phyloP scores from a whole-genome alignment of 2,113 vertebrate genomes.

The Urocitellus parryii region DNA sequence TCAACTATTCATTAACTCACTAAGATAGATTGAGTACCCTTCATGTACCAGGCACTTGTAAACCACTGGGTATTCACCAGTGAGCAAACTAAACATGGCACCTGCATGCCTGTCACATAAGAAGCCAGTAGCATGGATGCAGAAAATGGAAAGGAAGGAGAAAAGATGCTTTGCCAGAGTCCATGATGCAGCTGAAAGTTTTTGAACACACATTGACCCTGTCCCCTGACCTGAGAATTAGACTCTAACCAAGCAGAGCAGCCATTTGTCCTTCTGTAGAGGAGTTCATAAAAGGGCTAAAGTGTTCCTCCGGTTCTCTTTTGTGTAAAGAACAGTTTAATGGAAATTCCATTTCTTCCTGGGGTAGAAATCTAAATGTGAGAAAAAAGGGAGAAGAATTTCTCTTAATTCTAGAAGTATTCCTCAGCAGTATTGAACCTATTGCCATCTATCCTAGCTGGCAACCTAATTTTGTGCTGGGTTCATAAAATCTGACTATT shows the following conservation, averaged over 20 bases:
- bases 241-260: background rate
- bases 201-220: background rate
- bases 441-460: too few relatives aligned
- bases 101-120: background rate
- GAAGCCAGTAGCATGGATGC: background rate
- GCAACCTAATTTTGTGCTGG: too few relatives aligned
- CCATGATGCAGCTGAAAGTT: too few relatives aligned
- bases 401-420: background rate
- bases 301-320: background rate
- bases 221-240: background rate
- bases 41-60: background rate
- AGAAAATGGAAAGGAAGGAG: background rate
- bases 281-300: background rate
- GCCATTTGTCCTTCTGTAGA: background rate
- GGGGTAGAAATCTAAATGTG: background rate
- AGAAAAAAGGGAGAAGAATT: background rate
- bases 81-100: background rate
- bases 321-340: background rate
- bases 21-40: background rate
- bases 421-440: background rate
- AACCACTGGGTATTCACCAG: background rate
- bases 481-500: too few relatives aligned
- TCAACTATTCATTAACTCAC: background rate
- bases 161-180: background rate
- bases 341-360: conserved; percentile 20